These are phyloP conservation scores for Drosophila nigritarsus DNA, from an alignment of 2,888 invertebrate species.

Conservation along the genomic window DNA sequence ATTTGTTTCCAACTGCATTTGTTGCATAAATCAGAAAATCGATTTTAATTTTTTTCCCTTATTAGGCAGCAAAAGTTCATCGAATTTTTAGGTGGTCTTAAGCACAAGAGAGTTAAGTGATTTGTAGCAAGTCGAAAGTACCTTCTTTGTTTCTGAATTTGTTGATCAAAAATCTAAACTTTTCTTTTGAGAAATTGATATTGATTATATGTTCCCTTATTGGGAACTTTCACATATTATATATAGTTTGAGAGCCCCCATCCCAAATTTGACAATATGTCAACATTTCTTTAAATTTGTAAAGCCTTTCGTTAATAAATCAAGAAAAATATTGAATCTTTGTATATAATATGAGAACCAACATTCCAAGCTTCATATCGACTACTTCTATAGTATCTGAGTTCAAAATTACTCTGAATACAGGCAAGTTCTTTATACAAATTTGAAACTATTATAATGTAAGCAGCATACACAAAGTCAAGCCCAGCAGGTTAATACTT, in stretches of 20 bases:
- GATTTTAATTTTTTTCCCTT: neutral
- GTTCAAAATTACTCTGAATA: neutral
- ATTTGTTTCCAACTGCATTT: neutral
- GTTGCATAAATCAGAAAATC: neutral
- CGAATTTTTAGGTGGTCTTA: no score
- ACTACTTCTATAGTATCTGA: neutral
- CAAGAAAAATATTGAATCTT: neutral
- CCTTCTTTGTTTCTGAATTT: no score
- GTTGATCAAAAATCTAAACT: neutral
- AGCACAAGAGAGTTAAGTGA: no score
- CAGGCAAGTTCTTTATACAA: neutral
- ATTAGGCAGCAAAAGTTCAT: no score
- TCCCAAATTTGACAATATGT: neutral
- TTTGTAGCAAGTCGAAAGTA: no score
- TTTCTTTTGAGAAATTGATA: fast-evolving
- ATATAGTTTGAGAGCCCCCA: neutral
- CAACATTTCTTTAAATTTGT: neutral
- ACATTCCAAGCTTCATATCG: neutral
- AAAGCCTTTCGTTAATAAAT: neutral
- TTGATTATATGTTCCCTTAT: neutral
- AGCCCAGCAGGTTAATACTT: conserved; percentile 39
- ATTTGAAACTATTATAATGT: neutral
- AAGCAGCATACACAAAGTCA: neutral
- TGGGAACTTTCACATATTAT: no score
- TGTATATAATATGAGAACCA: neutral